phyloP scores from a whole-genome alignment of 2,113 vertebrate species.

The Myanophis thanlyinensis region DNA sequence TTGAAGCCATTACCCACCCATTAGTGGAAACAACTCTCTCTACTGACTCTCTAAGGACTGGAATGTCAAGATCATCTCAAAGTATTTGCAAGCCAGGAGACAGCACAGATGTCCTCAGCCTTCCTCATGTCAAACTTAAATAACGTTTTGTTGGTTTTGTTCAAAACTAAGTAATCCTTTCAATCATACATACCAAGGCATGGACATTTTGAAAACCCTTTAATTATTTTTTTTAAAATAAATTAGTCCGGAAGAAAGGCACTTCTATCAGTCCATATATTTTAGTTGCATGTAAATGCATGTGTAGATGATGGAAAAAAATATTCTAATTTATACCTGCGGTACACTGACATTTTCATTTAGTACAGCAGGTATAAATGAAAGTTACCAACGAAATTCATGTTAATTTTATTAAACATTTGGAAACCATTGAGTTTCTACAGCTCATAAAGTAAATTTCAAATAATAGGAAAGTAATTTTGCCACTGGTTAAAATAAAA shows the following conservation, averaged over 20 bases:
- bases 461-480: slow-evolving; percentile 72
- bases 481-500: slow-evolving; percentile 64
- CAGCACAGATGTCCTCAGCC: slow-evolving; percentile 81
- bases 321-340: slow-evolving; percentile 70
- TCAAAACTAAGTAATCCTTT: slow-evolving; percentile 77
- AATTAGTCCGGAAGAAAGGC: slow-evolving; percentile 71
- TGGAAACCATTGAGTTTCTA: slow-evolving; percentile 59
- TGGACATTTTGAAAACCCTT: slow-evolving; percentile 76
- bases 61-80: slow-evolving; percentile 80
- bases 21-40: slow-evolving; percentile 75
- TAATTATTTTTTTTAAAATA: slow-evolving; percentile 57
- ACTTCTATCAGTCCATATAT: slow-evolving; percentile 68
- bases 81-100: slow-evolving; percentile 73
- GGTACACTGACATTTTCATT: slow-evolving; percentile 53
- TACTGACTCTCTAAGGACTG: slow-evolving; percentile 87
- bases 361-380: slow-evolving; percentile 69
- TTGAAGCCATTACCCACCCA: slow-evolving; percentile 75
- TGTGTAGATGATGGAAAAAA: slow-evolving; percentile 78
- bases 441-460: slow-evolving; percentile 57
- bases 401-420: slow-evolving; percentile 59
- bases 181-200: slow-evolving; percentile 84
- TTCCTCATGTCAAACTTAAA: slow-evolving; percentile 91
- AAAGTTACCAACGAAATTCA: slow-evolving; percentile 63
- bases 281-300: slow-evolving; percentile 87
- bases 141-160: slow-evolving; percentile 72